Evolutionary conservation across 1,140 invertebrate species (phyloP).

Genomic region (Tenebrio molitor): DNA sequence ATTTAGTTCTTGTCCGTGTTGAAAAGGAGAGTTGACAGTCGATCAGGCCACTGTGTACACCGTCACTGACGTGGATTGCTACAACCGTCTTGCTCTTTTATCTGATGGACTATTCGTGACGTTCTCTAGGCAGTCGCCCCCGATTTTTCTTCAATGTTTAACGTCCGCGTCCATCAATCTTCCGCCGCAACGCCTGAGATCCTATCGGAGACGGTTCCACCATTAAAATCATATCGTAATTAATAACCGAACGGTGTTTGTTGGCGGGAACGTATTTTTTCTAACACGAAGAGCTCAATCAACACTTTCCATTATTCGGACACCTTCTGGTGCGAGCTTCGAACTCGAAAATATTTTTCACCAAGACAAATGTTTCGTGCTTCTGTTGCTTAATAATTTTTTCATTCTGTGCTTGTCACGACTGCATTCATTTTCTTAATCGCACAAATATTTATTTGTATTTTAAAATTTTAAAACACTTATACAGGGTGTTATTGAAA

Average conservation of each 20-base stretch:
- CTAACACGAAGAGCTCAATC: too few species aligned
- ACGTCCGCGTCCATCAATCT: background rate
- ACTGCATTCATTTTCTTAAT: too few species aligned
- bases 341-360: too few species aligned
- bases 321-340: too few species aligned
- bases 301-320: too few species aligned
- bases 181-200: background rate
- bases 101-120: conserved; percentile 28
- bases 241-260: background rate
- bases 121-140: background rate
- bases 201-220: background rate
- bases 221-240: conserved; percentile 4
- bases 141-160: conserved; percentile 19
- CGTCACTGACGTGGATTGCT: conserved; percentile 33
- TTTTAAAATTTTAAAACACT: too few species aligned
- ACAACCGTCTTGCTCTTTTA: conserved; percentile 20
- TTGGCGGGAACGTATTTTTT: too few species aligned
- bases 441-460: too few species aligned
- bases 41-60: conserved; percentile 25
- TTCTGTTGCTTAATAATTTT: too few species aligned
- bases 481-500: too few species aligned
- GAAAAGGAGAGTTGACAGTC: conserved; percentile 33
- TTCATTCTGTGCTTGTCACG: too few species aligned
- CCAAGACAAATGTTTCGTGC: too few species aligned
- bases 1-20: conserved; percentile 42